Base-by-base conservation (phyloP, 2,113 vertebrate genomes). In the Amblyopsis rosae region DNA sequence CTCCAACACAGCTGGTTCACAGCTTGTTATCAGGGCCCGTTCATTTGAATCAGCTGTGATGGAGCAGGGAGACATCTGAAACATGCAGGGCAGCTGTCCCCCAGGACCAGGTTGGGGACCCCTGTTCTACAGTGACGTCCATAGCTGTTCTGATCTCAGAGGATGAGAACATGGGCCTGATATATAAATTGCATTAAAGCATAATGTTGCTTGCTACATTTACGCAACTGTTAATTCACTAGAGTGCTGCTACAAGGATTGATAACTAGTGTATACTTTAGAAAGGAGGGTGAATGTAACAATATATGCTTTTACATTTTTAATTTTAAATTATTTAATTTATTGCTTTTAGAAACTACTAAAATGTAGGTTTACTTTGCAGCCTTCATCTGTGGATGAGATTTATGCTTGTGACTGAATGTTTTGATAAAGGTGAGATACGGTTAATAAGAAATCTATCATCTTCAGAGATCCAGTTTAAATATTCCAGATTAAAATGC, bases 241-340 rank as follows among this genome's bases (percentile, higher is more conserved):
- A 72, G 61, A 76, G 88, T 84, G 90, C 92, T 91, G 91, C 90
- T 92, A 88, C 62, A n/a, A 71, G 60, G 49, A 65, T 66, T 80
- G 62, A 73, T 61, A 72, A 81, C 64, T 86, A 81, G 79, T 41
- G 35, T 41, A 26, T 26, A 26, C 26, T 65, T 48, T 75, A 77
- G 66, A 70, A 41, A 67, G 33, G 70, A 77, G 59, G 58, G 13
- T 77, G 78, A 86, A 82, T 87, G 66, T 85, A 69, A 72, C 41
- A 55, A 59, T 72, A 56, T 77, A 73, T 66, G 50, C 35, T 65
- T 46, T 13, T 55, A 71, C 75, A 81, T 33, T 59, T 67, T 48
- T 70, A 72, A 54, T 53, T 66, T 26, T 71, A 46, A 32, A 56
- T 76, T 81, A 79, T 56, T 81, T 73, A 53, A 76, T 88, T 85